phyloP scores from a whole-genome alignment of 2,888 invertebrate species.

The Ypsolopha sequella region DNA sequence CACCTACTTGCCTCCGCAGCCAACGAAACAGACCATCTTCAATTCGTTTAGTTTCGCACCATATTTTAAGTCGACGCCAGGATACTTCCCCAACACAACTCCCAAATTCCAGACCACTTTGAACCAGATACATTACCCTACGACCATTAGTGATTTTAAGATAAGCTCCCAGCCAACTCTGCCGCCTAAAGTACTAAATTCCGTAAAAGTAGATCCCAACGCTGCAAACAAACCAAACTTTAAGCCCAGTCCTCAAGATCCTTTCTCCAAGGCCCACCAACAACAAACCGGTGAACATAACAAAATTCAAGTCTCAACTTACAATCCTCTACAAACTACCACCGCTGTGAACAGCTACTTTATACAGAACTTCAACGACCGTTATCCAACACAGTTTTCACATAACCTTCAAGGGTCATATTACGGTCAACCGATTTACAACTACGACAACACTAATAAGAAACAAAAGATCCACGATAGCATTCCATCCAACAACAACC shows the following conservation, averaged over 20 bases:
- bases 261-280: conserved; percentile 33
- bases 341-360: conserved; percentile 38
- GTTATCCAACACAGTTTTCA: conserved; percentile 16
- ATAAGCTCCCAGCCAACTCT: conserved; percentile 25
- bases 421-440: conserved; percentile 31
- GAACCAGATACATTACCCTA: conserved; percentile 45
- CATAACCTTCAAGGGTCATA: conserved; percentile 35
- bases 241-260: conserved; percentile 62
- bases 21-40: conserved; percentile 51
- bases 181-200: conserved; percentile 38
- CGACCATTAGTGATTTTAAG: conserved; percentile 47
- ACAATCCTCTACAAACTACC: conserved; percentile 42
- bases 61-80: conserved; percentile 42
- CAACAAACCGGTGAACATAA: conserved; percentile 26
- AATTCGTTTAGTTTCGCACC: conserved; percentile 52
- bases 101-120: conserved; percentile 41
- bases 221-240: conserved; percentile 38
- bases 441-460: conserved; percentile 29
- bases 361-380: conserved; percentile 20
- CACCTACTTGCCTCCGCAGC: conserved; percentile 47
- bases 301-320: conserved; percentile 39
- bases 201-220: conserved; percentile 50
- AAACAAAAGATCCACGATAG: conserved; percentile 45
- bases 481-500: conserved; percentile 42
- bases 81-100: conserved; percentile 35